phyloP scores from a whole-genome alignment of 2,797 vertebrate genomes.

The Cryptoblepharus egeriae region DNA sequence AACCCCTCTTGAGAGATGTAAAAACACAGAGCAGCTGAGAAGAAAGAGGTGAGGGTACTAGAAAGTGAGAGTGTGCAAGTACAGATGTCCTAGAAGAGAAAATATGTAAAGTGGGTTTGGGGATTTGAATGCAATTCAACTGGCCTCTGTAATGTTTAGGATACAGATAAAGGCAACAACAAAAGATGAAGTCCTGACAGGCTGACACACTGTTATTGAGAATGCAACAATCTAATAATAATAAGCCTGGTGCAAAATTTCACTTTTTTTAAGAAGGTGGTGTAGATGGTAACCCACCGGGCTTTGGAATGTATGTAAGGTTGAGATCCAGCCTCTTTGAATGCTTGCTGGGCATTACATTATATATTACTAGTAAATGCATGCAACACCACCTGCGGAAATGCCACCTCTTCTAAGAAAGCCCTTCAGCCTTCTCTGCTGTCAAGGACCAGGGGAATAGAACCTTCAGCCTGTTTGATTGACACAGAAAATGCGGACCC shows the following conservation, averaged over 20 bases:
- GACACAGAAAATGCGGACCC: too few relatives aligned
- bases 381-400: too few relatives aligned
- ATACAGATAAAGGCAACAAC: constrained; percentile 27
- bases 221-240: constrained; percentile 27
- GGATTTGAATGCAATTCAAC: constrained; percentile 42
- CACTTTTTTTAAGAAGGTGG: constrained; percentile 32
- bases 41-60: constrained; percentile 70
- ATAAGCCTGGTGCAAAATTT: constrained; percentile 47
- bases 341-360: constrained; percentile 25
- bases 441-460: too few relatives aligned
- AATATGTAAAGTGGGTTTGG: constrained; percentile 66
- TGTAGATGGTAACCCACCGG: constrained; percentile 42
- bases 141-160: constrained; percentile 27
- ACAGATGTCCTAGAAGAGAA: constrained; percentile 74
- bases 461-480: too few relatives aligned
- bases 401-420: too few relatives aligned
- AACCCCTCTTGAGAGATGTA: constrained; percentile 84
- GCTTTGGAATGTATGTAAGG: constrained; percentile 50
- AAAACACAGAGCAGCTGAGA: constrained; percentile 80
- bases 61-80: constrained; percentile 72
- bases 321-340: constrained; percentile 36
- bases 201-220: constrained; percentile 20
- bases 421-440: too few relatives aligned
- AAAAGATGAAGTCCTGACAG: constrained; percentile 16
- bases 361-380: too few relatives aligned